A percentile compares a stretch with the other conserved stretches of the same genome.
Conservation (phyloP, 2,797 vertebrate species). For the Microchirus variegatus region DNA sequence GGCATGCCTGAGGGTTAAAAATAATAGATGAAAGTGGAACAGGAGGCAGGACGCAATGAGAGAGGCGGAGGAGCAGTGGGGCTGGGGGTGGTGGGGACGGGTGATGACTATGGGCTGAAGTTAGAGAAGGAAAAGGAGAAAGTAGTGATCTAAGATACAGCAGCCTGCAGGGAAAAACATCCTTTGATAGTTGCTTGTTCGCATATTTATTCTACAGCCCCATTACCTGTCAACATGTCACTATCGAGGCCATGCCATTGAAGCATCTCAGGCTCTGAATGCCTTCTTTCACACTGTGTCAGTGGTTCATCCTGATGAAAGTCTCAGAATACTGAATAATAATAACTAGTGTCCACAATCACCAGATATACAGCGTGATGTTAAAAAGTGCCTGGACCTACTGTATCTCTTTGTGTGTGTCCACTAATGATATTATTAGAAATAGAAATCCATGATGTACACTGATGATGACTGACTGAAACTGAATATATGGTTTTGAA, state of each 20-base stretch:
- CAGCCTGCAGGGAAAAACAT: constrained; percentile 30
- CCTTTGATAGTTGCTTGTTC: constrained; percentile 24
- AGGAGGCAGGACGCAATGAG: constrained; percentile 46
- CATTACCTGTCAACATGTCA: constrained; percentile 21
- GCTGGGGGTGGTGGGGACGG: constrained; percentile 33
- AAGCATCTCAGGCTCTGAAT: constrained; percentile 1
- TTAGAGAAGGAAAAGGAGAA: constrained; percentile 21
- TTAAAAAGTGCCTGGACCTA: neutral
- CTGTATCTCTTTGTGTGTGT: too few species aligned
- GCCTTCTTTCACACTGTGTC: constrained; percentile 11
- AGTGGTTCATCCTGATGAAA: constrained; percentile 11
- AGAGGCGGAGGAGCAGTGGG: constrained; percentile 24
- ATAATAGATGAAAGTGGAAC: constrained; percentile 76
- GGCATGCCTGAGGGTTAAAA: constrained; percentile 80
- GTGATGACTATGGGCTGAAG: constrained; percentile 43
- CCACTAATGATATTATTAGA: too few species aligned
- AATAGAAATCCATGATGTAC: too few species aligned
- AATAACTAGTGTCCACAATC: constrained; percentile 18
- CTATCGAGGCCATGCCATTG: neutral
- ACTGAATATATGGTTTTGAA: too few species aligned
- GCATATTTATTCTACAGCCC: constrained; percentile 26
- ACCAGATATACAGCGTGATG: neutral
- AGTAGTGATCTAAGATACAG: constrained; percentile 34
- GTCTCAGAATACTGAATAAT: constrained; percentile 8
- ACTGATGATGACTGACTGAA: too few species aligned